Evolutionary conservation across 2,888 invertebrate genomes (phyloP).

Genomic region (Coecobrya sp.): DNA sequence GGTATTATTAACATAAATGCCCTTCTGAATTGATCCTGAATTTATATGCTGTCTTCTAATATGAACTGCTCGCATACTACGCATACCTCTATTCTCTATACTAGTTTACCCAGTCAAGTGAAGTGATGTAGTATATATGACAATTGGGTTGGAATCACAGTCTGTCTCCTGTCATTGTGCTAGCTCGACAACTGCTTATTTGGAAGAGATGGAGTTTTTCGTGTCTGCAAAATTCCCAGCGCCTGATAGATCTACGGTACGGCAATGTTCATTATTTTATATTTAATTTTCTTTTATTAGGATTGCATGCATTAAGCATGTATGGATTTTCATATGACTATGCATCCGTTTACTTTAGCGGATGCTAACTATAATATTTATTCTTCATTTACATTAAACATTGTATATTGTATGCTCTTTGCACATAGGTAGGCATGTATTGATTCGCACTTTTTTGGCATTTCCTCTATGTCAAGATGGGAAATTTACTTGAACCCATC

Average conservation of each 20-base stretch:
- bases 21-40: conserved; percentile 40
- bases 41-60: background rate
- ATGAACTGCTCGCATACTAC: background rate
- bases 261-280: background rate
- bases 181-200: conserved; percentile 45
- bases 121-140: background rate
- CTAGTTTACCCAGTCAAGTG: no score
- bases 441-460: background rate
- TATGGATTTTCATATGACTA: no score
- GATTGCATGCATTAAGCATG: no score
- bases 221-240: conserved; percentile 60
- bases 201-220: conserved; percentile 55
- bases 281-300: background rate
- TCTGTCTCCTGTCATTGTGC: conserved; percentile 41
- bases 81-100: no score
- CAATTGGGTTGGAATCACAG: background rate
- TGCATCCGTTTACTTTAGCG: no score
- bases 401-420: no score
- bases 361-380: no score
- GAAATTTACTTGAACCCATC: conserved; percentile 49
- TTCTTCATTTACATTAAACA: no score
- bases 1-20: conserved; percentile 54
- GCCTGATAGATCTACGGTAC: conserved; percentile 48
- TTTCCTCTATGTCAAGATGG: background rate
- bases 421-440: background rate